phyloP scores from a whole-genome alignment of 2,888 invertebrate species.

The Drosophila affinis region DNA sequence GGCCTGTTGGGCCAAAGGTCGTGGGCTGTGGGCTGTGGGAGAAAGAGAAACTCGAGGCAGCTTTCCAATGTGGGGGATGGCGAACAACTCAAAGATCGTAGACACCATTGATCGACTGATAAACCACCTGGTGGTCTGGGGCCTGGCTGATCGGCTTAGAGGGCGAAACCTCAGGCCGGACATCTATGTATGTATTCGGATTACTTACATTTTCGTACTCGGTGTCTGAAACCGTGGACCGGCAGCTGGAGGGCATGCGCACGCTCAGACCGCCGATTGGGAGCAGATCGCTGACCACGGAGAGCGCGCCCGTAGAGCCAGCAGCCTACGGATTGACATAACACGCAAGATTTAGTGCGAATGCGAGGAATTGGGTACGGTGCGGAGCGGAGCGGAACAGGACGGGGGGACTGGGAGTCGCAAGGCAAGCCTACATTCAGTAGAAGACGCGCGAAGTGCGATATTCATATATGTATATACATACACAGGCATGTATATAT shows the following conservation, averaged over 20 bases:
- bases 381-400: background rate
- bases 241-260: conserved; percentile 89
- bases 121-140: too few relatives aligned
- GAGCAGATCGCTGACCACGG: conserved; percentile 85
- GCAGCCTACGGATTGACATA: conserved; percentile 85
- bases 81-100: too few relatives aligned
- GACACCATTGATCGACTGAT: background rate
- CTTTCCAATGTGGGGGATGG: background rate
- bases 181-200: conserved; percentile 27
- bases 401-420: background rate
- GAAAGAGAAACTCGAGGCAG: background rate
- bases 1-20: background rate
- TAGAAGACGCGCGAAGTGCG: background rate
- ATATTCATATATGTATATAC: conserved; percentile 19
- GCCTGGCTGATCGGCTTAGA: background rate
- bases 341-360: conserved; percentile 50
- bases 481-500: conserved; percentile 14
- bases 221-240: conserved; percentile 96
- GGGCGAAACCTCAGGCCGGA: background rate
- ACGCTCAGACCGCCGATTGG: conserved; percentile 86
- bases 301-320: conserved; percentile 86
- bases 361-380: conserved; percentile 51
- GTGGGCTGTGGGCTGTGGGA: background rate
- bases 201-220: conserved; percentile 94
- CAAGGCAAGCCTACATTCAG: background rate